Conservation (phyloP, 1,140 invertebrate species). For the Sitophilus oryzae region DNA sequence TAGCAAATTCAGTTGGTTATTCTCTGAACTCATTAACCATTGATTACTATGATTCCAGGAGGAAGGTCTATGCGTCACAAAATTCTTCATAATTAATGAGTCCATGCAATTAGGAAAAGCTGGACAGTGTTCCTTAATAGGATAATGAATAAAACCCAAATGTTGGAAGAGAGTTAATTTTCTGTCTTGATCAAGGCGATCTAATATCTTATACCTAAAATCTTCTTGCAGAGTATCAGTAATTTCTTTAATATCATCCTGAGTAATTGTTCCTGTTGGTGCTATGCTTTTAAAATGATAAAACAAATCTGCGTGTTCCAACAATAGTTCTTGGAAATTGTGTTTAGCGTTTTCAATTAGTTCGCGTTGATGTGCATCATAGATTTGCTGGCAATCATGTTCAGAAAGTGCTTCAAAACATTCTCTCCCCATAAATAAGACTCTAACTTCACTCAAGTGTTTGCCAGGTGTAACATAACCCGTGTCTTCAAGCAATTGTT, state of each 20-base stretch:
- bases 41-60: slow-evolving; percentile 64
- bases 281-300: slow-evolving; percentile 88
- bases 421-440: slow-evolving; percentile 91
- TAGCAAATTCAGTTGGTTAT: slow-evolving; percentile 67
- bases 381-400: slow-evolving; percentile 86
- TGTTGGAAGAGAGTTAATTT: slow-evolving; percentile 92
- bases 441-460: slow-evolving; percentile 82
- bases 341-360: slow-evolving; percentile 86
- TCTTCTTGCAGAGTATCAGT: slow-evolving; percentile 88
- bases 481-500: slow-evolving; percentile 87
- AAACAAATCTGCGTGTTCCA: slow-evolving; percentile 93
- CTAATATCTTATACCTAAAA: slow-evolving; percentile 88
- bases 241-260: slow-evolving; percentile 91
- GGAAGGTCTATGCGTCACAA: slow-evolving; percentile 62
- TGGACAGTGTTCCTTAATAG: slow-evolving; percentile 89
- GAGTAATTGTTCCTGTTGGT: slow-evolving; percentile 83
- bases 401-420: slow-evolving; percentile 90
- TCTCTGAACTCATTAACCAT: slow-evolving; percentile 59
- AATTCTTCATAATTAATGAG: slow-evolving; percentile 68
- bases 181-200: slow-evolving; percentile 88
- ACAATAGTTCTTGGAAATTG: slow-evolving; percentile 87
- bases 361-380: slow-evolving; percentile 90
- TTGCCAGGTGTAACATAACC: slow-evolving; percentile 92
- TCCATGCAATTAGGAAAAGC: slow-evolving; percentile 88
- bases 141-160: slow-evolving; percentile 92